Evolutionary conservation across 2,797 vertebrate genomes (phyloP), one percentile per base, ranked within the genome.

Genomic region (Crocodylus rhombifer): DNA sequence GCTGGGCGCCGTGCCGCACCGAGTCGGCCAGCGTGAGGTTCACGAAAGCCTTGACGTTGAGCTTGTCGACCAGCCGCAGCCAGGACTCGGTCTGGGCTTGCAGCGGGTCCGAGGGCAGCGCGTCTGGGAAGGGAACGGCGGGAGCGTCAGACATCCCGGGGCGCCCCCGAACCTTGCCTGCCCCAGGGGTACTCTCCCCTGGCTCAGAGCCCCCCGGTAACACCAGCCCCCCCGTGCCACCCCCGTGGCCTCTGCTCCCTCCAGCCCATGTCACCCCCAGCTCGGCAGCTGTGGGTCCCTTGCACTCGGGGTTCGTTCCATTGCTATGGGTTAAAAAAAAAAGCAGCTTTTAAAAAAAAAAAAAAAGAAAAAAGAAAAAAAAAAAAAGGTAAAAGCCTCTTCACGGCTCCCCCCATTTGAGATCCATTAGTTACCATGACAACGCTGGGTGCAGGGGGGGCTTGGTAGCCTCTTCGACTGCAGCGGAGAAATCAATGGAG

Each of bases 21-120:
- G 99, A 99, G 91, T 98, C 96, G 0, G 99, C 98, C 36, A 99
- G 94, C 0, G 99, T 99, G 93, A 99, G 97, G 97, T 99, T 99
- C 93, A 99, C 98, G 0, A 99, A 99, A 7, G 99, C 98, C 92
- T 99, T 99, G 96, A 99, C 98, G 18, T 99, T 99, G n/a, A 99
- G 97, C 90, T 98, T 98, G 97, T 99, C 99, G 75, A 99, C 98
- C 93, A 99, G 97, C 55, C 98, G 98, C 91, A 99, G 94, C 99
- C 99, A 99, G 0, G 98, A 99, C 90, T 99, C 98, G 9, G 98
- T 98, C 96, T 98, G 98, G 51, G 98, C 95, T 95, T 99, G 98
- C 75, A 99, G 98, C 0, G 99, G 99, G 92, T 99, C 99, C 0
- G 98, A 98, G 0, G 99, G 99, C 61, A 99, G 96, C 7, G 89